These are phyloP conservation scores for Synergus laeviventris DNA, from an alignment of 2,888 invertebrate species.

Conservation along the genomic window DNA sequence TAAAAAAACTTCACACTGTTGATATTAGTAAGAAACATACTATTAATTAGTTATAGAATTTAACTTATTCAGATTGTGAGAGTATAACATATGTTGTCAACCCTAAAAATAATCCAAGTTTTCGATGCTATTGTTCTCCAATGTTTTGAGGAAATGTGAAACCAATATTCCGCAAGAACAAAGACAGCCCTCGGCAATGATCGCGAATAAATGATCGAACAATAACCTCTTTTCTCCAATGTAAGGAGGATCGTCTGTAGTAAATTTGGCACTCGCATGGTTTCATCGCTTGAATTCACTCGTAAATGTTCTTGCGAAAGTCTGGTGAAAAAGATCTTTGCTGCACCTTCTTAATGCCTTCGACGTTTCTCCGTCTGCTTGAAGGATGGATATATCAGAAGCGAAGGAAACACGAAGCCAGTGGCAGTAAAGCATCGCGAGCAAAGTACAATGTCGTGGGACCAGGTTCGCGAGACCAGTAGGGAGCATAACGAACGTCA, in stretches of 20 bases:
- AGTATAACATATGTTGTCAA: background rate
- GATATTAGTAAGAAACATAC: no score
- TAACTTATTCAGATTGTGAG: no score
- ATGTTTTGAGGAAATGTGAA: background rate
- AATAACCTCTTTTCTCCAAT: conserved; percentile 2
- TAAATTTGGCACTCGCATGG: conserved; percentile 7
- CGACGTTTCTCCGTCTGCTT: conserved; percentile 24
- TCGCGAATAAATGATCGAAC: conserved; percentile 4
- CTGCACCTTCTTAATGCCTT: conserved; percentile 32
- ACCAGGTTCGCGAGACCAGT: conserved; percentile 46
- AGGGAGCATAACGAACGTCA: conserved; percentile 68
- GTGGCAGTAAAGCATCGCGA: conserved; percentile 66
- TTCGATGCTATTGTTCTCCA: background rate
- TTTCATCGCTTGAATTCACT: conserved; percentile 7
- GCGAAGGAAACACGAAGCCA: conserved; percentile 49
- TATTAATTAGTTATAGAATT: no score
- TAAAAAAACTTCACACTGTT: no score
- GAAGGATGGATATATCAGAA: conserved; percentile 51
- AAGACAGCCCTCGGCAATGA: background rate
- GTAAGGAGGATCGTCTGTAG: background rate
- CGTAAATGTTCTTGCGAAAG: conserved; percentile 4
- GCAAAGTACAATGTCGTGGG: conserved; percentile 56
- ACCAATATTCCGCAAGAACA: conserved; percentile 4
- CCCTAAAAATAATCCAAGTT: background rate
- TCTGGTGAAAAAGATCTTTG: conserved; percentile 27